phyloP scores from a whole-genome alignment of 1,140 invertebrate species.

The Marisa cornuarietis region DNA sequence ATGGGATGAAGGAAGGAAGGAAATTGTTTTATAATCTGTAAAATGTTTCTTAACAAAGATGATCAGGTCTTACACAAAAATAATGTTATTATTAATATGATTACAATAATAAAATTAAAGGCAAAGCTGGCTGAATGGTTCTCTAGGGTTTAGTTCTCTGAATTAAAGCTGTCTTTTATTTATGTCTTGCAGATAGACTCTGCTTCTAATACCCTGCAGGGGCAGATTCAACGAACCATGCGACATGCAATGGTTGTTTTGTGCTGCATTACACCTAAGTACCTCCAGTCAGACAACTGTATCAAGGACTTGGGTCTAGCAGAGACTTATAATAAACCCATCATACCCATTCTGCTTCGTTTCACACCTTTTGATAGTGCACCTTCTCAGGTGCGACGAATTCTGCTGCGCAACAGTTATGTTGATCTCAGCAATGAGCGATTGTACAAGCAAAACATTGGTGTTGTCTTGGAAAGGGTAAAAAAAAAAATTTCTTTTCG shows the following conservation, averaged over 20 bases:
- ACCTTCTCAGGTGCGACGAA: slow-evolving; percentile 54
- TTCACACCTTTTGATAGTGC: slow-evolving; percentile 65
- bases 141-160: too few relatives aligned
- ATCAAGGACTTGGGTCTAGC: slow-evolving; percentile 67
- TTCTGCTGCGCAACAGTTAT: slow-evolving; percentile 47
- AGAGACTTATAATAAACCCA: slow-evolving; percentile 67
- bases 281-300: slow-evolving; percentile 67
- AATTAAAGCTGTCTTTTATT: not conserved
- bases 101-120: too few relatives aligned
- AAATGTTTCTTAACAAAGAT: too few relatives aligned
- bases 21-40: too few relatives aligned
- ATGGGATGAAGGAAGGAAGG: too few relatives aligned
- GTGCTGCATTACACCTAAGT: slow-evolving; percentile 68
- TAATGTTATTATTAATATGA: not conserved
- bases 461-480: slow-evolving; percentile 53
- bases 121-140: too few relatives aligned
- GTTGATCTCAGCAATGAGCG: slow-evolving; percentile 63
- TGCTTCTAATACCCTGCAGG: slow-evolving; percentile 48
- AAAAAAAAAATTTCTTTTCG: slow-evolving; percentile 43
- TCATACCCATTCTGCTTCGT: slow-evolving; percentile 66
- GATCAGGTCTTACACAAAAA: not conserved
- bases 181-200: slow-evolving; percentile 34
- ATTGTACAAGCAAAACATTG: slow-evolving; percentile 60
- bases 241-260: slow-evolving; percentile 60
- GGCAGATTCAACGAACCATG: slow-evolving; percentile 61